phyloP scores from a whole-genome alignment of 2,113 vertebrate species.

The Orcinus orca region DNA sequence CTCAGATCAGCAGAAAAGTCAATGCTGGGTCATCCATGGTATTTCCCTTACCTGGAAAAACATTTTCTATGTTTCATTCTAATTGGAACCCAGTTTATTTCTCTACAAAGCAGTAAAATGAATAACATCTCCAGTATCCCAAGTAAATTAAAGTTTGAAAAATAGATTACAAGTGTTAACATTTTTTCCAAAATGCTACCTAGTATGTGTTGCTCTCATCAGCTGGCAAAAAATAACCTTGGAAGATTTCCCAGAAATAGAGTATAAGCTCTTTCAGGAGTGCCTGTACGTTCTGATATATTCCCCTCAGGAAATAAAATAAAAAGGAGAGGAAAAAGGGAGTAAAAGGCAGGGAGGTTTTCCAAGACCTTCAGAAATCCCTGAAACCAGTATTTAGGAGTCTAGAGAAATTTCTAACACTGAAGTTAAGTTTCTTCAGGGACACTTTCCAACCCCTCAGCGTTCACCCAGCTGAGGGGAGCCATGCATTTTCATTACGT shows the following conservation, averaged over 20 bases:
- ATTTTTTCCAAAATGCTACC: background rate
- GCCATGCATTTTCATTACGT: background rate
- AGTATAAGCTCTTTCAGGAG: background rate
- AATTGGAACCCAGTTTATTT: conserved; percentile 41
- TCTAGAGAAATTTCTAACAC: background rate
- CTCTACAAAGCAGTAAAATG: background rate
- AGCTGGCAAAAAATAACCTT: background rate
- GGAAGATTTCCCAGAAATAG: conserved; percentile 1
- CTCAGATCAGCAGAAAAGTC: conserved; percentile 45
- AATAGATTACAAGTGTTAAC: background rate
- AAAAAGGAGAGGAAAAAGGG: background rate
- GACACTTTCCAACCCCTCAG: background rate
- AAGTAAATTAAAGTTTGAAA: conserved; percentile 8
- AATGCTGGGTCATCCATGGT: background rate
- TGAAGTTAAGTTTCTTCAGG: background rate
- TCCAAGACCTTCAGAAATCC: background rate
- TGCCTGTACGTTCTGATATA: background rate
- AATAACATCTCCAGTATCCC: background rate
- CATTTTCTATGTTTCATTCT: background rate
- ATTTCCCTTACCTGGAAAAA: conserved; percentile 33
- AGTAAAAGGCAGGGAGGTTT: background rate
- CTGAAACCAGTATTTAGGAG: background rate
- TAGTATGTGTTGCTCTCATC: background rate
- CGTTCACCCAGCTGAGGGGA: background rate
- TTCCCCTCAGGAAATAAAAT: background rate